Evolutionary conservation across 1,140 invertebrate genomes (phyloP), one percentile per base, ranked within the genome.

Genomic region (Augochlora pura): DNA sequence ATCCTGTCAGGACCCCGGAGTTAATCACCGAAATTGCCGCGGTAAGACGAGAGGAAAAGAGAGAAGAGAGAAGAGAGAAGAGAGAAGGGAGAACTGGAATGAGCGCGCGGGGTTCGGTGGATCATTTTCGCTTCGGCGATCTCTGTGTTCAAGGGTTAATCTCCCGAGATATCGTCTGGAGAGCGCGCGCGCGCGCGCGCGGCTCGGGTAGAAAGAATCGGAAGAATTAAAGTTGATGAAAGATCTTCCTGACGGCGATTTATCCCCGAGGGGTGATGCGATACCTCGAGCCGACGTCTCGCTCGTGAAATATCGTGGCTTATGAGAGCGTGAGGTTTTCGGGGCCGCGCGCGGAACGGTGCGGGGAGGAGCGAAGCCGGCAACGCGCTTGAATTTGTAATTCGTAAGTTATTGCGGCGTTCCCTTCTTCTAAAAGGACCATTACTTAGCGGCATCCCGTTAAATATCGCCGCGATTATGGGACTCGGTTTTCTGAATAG

Each of bases 171-270:
- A 82, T 86, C 84, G 72, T 85, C 60, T 72, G 72, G 68, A 57
- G 27, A 64, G 60, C 49, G 57, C n/a, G n/a, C n/a, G n/a, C n/a
- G n/a, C n/a, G n/a, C n/a, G n/a, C n/a, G n/a, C n/a, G n/a, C 64
- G 32, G 42, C 63, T 54, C 54, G 54, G 71, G 68, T 27, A 65
- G 72, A 66, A 73, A 66, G 84, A 85, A 80, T 85, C 84, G 80
- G 77, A 83, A 82, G 83, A 86, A 86, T 85, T 86, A 86, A 86
- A 86, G 75, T 86, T 86, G 84, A 86, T 86, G 83, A 86, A 86
- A 86, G 84, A 86, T 86, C 84, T 78, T 57, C 71, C 83, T 82
- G 83, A 80, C 83, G 80, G 84, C 84, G 84, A 86, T 86, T 86
- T 86, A 86, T 85, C 85, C 84, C 77, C 76, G 71, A 57, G 73